These are phyloP conservation scores for Centroberyx gerrardi DNA, from an alignment of 2,797 vertebrate species.

Conservation along the genomic window DNA sequence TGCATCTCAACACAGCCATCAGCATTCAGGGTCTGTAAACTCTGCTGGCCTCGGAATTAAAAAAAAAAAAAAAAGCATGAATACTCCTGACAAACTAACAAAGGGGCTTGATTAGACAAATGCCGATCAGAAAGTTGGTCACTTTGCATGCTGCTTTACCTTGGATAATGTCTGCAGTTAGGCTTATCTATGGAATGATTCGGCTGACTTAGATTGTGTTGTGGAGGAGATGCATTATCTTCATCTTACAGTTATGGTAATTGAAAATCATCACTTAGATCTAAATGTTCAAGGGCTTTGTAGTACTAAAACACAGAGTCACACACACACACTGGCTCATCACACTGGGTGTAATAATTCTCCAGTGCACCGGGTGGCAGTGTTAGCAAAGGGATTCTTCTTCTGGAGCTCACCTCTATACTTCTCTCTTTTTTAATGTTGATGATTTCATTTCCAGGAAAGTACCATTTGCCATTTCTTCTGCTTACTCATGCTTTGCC, in stretches of 20 bases:
- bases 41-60: slow-evolving; percentile 26
- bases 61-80: neutral
- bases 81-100: slow-evolving; percentile 33
- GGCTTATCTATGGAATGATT: neutral
- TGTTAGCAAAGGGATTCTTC: slow-evolving; percentile 65
- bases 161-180: slow-evolving; percentile 3
- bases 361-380: slow-evolving; percentile 71
- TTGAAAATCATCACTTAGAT: slow-evolving; percentile 1
- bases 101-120: slow-evolving; percentile 22
- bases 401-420: neutral
- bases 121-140: slow-evolving; percentile 23
- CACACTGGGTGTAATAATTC: slow-evolving; percentile 24
- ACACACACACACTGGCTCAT: neutral
- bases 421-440: neutral
- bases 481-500: slow-evolving; percentile 13
- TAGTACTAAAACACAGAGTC: neutral
- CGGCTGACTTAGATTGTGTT: neutral
- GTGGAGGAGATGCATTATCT: slow-evolving; percentile 18
- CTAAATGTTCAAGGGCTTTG: neutral
- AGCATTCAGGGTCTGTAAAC: slow-evolving; percentile 71
- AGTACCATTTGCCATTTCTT: slow-evolving; percentile 7
- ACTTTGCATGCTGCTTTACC: neutral
- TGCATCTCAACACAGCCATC: slow-evolving; percentile 76
- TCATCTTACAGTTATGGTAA: neutral
- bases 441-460: slow-evolving; percentile 49